Conservation (phyloP, 35 echinoderm and acorn worm species). For the Holothuria glaberrima region DNA sequence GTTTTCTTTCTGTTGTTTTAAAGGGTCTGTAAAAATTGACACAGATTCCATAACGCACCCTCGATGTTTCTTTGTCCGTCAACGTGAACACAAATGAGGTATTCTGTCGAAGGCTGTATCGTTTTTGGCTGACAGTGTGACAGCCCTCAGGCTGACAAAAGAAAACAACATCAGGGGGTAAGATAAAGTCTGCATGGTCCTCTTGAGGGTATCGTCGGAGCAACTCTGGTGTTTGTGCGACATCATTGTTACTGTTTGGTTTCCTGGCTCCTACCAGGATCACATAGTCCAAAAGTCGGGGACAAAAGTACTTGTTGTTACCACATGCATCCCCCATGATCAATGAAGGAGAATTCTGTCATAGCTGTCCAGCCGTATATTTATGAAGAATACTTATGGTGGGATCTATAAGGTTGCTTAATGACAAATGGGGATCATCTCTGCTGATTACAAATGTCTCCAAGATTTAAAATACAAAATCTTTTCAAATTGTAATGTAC, state of each 20-base stretch:
- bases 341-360: background rate
- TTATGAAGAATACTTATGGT: too few relatives aligned
- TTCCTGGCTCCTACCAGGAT: constrained; percentile 84
- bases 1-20: constrained; percentile 65
- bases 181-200: constrained; percentile 83
- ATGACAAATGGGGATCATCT: background rate
- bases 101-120: constrained; percentile 77
- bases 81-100: constrained; percentile 96
- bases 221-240: constrained; percentile 93
- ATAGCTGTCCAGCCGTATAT: too few relatives aligned
- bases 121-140: constrained; percentile 82
- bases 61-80: constrained; percentile 88
- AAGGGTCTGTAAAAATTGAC: constrained; percentile 98
- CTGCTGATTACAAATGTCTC: background rate
- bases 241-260: constrained; percentile 94
- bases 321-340: constrained; percentile 34
- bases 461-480: too few relatives aligned
- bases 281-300: constrained; percentile 89
- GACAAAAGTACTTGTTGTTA: constrained; percentile 83
- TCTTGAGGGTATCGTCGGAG: constrained; percentile 81
- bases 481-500: too few relatives aligned
- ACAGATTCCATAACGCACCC: constrained; percentile 90
- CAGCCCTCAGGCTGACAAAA: constrained; percentile 96
- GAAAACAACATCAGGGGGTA: constrained; percentile 93
- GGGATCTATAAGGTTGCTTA: too few relatives aligned